Evolutionary conservation across 2,797 vertebrate genomes (phyloP).

Genomic region (Crotalus adamanteus): DNA sequence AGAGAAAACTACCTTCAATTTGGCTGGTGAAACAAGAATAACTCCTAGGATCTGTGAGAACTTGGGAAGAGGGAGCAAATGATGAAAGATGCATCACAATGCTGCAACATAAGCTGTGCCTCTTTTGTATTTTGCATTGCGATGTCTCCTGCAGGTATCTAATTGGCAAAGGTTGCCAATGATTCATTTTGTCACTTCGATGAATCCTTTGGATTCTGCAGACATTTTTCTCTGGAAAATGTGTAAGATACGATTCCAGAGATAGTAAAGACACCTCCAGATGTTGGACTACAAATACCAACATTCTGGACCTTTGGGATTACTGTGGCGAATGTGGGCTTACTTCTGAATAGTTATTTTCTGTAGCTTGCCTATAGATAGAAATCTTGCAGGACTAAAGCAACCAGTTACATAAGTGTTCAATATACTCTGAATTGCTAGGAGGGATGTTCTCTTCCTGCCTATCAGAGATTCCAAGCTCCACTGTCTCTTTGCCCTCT

Average conservation of each 20-base stretch:
- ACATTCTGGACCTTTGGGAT: neutral
- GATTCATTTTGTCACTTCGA: neutral
- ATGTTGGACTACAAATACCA: neutral
- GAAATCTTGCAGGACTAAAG: neutral
- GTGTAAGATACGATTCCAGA: neutral
- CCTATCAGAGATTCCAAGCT: neutral
- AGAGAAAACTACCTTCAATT: neutral
- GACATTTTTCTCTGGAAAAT: neutral
- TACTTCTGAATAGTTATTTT: neutral
- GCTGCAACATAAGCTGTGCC: neutral
- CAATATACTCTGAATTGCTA: neutral
- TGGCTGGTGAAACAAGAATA: neutral
- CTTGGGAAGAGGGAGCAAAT: neutral
- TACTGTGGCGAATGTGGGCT: neutral
- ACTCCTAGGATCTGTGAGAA: neutral
- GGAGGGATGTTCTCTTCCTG: neutral
- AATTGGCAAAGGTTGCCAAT: neutral
- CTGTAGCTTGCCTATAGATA: neutral
- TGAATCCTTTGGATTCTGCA: neutral
- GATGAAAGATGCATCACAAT: neutral
- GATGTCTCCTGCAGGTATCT: neutral
- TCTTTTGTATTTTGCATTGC: neutral
- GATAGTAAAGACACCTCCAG: neutral
- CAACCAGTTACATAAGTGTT: neutral
- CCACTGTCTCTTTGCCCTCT: neutral